These are phyloP conservation scores for Drosophila multiciliata DNA, from an alignment of 2,888 invertebrate genomes.

Conservation along the genomic window DNA sequence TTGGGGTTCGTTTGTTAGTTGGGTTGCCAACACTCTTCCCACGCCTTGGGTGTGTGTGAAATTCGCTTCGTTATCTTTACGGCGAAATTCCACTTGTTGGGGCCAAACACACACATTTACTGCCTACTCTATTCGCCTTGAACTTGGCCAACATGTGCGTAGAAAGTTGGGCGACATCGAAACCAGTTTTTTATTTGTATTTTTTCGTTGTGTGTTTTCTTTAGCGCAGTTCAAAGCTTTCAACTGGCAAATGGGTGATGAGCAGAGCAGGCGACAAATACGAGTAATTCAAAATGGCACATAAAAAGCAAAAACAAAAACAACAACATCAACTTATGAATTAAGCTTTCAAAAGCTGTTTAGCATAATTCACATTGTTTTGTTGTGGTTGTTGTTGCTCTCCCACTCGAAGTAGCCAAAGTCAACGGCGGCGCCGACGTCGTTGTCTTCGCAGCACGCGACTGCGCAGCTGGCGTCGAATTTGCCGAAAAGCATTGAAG, in stretches of 20 bases:
- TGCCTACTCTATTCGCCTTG: slow-evolving; percentile 35
- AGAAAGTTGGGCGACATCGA: slow-evolving; percentile 58
- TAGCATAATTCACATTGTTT: slow-evolving; percentile 47
- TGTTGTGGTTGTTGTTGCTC: slow-evolving; percentile 23
- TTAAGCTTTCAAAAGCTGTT: slow-evolving; percentile 38
- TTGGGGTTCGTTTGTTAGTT: slow-evolving; percentile 3
- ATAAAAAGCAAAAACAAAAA: background rate
- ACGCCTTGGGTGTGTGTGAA: slow-evolving; percentile 55
- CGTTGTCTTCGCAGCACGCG: slow-evolving; percentile 37
- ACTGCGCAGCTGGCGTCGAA: slow-evolving; percentile 48
- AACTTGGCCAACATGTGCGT: slow-evolving; percentile 51
- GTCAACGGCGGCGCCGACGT: slow-evolving; percentile 8
- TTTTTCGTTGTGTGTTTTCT: background rate
- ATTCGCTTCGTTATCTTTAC: slow-evolving; percentile 35
- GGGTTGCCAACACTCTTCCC: slow-evolving; percentile 55
- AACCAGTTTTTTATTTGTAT: slow-evolving; percentile 27
- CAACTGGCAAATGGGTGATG: slow-evolving; percentile 7
- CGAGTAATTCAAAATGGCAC: slow-evolving; percentile 33
- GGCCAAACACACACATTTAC: slow-evolving; percentile 9
- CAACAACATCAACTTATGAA: slow-evolving; percentile 14
- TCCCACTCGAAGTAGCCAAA: slow-evolving; percentile 56
- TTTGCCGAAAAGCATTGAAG: slow-evolving; percentile 42
- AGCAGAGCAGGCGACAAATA: slow-evolving; percentile 22
- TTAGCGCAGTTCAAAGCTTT: slow-evolving; percentile 4
- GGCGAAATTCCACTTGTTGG: slow-evolving; percentile 55